Base-by-base conservation (phyloP, 30 jellyfish, hydroid and myxozoan genomes). In the Turritopsis dohrnii region DNA sequence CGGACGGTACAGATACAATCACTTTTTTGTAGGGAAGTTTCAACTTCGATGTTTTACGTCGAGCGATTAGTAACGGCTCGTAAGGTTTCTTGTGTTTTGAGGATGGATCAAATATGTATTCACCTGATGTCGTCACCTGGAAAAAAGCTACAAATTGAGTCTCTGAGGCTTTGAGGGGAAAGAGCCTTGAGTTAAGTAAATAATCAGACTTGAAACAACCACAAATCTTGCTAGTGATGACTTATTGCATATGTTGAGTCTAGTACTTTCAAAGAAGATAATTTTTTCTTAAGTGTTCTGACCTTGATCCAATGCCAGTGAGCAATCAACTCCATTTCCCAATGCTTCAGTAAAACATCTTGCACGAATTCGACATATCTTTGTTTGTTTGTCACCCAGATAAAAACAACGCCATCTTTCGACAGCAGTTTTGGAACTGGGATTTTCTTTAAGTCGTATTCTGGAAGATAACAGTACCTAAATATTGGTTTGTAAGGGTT, bases 251-350 rank as follows among this genome's bases (percentile, higher is more conserved):
- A n/a, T n/a, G n/a, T n/a, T n/a, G n/a, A n/a, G n/a, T n/a, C n/a
- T n/a, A n/a, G 72, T n/a, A 54, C 72, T 54, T 54, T 54, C n/a
- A 54, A n/a, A n/a, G n/a, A n/a, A n/a, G n/a, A n/a, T n/a, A n/a
- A n/a, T n/a, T n/a, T n/a, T n/a, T n/a, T n/a, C n/a, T n/a, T n/a
- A n/a, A n/a, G n/a, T n/a, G 16, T 69, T 22, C 83, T 21, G 30
- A 93, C 98, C 92, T 93, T 93, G 27, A 88, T 83, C 98, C 96
- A 93, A 71, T 74, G 81, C 98, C 98, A 93, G 29, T 93, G 95
- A 71, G 90, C 96, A 16, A 85, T 24, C 26, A 84, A 79, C 65
- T 82, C 77, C 24, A 88, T 52, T 19, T 83, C 83, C 98, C 98
- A 93, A 21, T 22, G 18, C 26, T 88, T 91, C 71, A 93, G 86